These are phyloP conservation scores for Drosophila lini DNA, from an alignment of 1,140 invertebrate genomes.

Conservation along the genomic window DNA sequence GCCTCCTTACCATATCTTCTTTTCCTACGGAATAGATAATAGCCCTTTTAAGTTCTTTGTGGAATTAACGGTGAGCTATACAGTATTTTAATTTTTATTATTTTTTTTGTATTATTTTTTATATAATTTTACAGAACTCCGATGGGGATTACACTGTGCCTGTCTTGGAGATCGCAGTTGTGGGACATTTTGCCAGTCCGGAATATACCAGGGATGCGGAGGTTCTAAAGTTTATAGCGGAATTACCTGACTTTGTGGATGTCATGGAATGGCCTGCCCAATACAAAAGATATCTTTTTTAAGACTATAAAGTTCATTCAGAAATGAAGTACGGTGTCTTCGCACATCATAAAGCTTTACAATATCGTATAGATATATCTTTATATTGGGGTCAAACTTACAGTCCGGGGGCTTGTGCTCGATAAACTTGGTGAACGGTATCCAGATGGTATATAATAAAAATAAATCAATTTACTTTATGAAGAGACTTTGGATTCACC, in stretches of 20 bases:
- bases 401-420: background rate
- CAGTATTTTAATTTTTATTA: too few species aligned
- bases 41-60: slow-evolving; percentile 87
- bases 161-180: slow-evolving; percentile 41
- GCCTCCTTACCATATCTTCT: slow-evolving; percentile 89
- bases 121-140: slow-evolving; percentile 78
- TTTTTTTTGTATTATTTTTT: background rate
- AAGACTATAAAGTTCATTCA: slow-evolving; percentile 3
- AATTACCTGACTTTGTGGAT: slow-evolving; percentile 28
- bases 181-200: slow-evolving; percentile 41
- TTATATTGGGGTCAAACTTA: background rate
- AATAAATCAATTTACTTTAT: slow-evolving; percentile 33
- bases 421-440: background rate
- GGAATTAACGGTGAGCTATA: slow-evolving; percentile 85
- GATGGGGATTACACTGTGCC: slow-evolving; percentile 55
- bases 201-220: slow-evolving; percentile 28
- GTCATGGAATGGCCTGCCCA: slow-evolving; percentile 45
- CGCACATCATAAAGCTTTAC: slow-evolving; percentile 10
- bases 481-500: slow-evolving; percentile 23
- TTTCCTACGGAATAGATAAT: slow-evolving; percentile 86
- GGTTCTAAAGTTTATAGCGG: slow-evolving; percentile 20
- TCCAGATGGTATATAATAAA: slow-evolving; percentile 11
- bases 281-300: slow-evolving; percentile 36
- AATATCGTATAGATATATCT: background rate
- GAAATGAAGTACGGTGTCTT: background rate